These are phyloP conservation scores for Xyliphius kryptos DNA, from an alignment of 2,113 vertebrate genomes.

Conservation along the genomic window DNA sequence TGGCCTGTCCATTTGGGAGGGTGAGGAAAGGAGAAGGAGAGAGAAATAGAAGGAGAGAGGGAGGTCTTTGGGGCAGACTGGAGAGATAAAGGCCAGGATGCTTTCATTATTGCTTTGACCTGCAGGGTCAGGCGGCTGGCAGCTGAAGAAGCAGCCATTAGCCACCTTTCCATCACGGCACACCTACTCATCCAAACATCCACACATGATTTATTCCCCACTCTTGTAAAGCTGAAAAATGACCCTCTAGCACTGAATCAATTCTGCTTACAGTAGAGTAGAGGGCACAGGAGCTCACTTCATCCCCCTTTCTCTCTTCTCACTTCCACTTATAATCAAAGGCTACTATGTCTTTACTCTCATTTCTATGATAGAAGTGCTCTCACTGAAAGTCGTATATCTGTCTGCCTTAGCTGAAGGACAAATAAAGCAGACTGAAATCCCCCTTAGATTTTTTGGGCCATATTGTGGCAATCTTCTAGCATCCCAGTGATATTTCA, in stretches of 20 bases:
- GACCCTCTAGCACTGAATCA: conserved; percentile 36
- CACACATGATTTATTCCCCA: conserved; percentile 41
- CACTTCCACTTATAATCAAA: too few relatives aligned
- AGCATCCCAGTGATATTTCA: too few relatives aligned
- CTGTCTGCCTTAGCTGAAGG: too few relatives aligned
- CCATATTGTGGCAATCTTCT: too few relatives aligned
- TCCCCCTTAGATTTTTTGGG: too few relatives aligned
- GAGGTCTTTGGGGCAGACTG: conserved; percentile 36
- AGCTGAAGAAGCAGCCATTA: conserved; percentile 41
- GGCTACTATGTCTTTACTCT: too few relatives aligned
- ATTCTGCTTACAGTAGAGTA: conserved; percentile 28
- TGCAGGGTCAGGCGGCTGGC: conserved; percentile 31
- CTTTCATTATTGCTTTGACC: conserved; percentile 49
- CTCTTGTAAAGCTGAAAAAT: conserved; percentile 34
- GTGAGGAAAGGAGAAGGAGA: not conserved
- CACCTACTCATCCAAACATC: conserved; percentile 29
- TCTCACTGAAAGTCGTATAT: too few relatives aligned
- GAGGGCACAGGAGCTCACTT: conserved; percentile 18
- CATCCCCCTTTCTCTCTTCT: not conserved
- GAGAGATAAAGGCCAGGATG: conserved; percentile 38
- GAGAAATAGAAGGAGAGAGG: not conserved
- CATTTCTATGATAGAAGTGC: too few relatives aligned
- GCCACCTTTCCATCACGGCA: conserved; percentile 38
- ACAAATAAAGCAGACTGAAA: too few relatives aligned
- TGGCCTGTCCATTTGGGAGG: conserved; percentile 15